Conservation (phyloP, 2,888 invertebrate species). For the Apoderus coryli region DNA sequence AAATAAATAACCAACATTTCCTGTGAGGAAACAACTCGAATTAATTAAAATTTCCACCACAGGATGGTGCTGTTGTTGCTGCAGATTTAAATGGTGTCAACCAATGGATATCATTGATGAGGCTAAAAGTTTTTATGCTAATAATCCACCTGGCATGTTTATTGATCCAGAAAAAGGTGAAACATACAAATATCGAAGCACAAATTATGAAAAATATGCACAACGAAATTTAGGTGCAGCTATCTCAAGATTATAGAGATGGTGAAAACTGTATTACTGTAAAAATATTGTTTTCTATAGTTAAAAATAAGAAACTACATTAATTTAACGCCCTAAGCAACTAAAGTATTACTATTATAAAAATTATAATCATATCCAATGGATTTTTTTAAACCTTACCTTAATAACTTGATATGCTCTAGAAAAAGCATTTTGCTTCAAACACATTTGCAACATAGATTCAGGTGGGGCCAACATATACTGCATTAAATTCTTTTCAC, state of each 20-base stretch:
- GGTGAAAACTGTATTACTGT: too few species aligned
- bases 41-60: constrained; percentile 6
- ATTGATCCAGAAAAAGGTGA: constrained; percentile 26
- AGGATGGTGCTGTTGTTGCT: constrained; percentile 50
- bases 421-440: constrained; percentile 56
- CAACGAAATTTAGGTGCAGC: constrained; percentile 42
- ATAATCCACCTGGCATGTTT: constrained; percentile 43
- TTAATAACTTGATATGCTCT: constrained; percentile 68
- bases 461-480: constrained; percentile 64
- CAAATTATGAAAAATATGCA: constrained; percentile 39
- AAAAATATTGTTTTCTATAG: too few species aligned
- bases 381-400: too few species aligned
- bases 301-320: too few species aligned
- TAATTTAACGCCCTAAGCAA: too few species aligned
- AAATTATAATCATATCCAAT: too few species aligned
- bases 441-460: constrained; percentile 58
- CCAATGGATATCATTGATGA: constrained; percentile 39
- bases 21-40: too few species aligned
- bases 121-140: constrained; percentile 38
- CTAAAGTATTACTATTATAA: too few species aligned
- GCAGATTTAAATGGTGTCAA: constrained; percentile 40
- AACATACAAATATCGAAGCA: constrained; percentile 37
- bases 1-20: too few species aligned
- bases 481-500: constrained; percentile 39
- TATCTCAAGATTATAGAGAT: constrained; percentile 37